Percentiles rank a stretch among this genome's conserved stretches.
Conservation (phyloP, 2,888 invertebrate genomes). For the Carterocephalus palaemon region DNA sequence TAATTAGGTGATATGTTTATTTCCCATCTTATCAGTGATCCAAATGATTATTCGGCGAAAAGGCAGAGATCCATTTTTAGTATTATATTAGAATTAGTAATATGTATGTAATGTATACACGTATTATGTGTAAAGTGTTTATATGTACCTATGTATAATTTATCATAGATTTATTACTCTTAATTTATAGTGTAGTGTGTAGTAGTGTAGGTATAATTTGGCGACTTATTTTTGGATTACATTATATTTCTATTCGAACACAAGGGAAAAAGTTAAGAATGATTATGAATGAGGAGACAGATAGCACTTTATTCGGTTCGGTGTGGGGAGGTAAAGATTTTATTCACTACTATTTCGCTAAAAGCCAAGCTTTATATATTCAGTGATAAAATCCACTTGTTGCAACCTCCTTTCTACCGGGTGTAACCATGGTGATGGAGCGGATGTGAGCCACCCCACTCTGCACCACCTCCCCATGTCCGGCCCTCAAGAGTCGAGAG, state of each 20-base stretch:
- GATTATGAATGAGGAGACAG: not conserved
- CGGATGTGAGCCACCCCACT: conserved; percentile 34
- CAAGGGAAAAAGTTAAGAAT: not conserved
- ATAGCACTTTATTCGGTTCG: conserved; percentile 9
- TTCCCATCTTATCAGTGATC: too few species aligned
- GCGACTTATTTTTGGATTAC: not conserved
- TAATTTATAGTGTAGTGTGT: too few species aligned
- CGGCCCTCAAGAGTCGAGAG: conserved; percentile 53
- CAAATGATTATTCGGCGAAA: too few species aligned
- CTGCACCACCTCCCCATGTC: conserved; percentile 31
- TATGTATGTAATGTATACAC: too few species aligned
- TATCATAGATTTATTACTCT: too few species aligned
- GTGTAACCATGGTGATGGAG: conserved; percentile 55
- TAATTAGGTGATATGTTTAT: too few species aligned
- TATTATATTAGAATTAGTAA: too few species aligned
- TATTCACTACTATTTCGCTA: conserved; percentile 14
- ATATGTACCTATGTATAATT: too few species aligned
- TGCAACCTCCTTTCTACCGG: conserved; percentile 49
- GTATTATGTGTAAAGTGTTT: too few species aligned
- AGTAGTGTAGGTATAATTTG: not conserved
- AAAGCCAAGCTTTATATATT: conserved; percentile 15
- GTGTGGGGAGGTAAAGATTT: conserved; percentile 11
- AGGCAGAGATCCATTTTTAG: too few species aligned
- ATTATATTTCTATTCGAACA: not conserved
- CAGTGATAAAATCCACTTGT: conserved; percentile 52